These are phyloP conservation scores for Agelas oroides DNA, from an alignment of 37 sponge, comb jelly and placozoan species.

Conservation along the genomic window DNA sequence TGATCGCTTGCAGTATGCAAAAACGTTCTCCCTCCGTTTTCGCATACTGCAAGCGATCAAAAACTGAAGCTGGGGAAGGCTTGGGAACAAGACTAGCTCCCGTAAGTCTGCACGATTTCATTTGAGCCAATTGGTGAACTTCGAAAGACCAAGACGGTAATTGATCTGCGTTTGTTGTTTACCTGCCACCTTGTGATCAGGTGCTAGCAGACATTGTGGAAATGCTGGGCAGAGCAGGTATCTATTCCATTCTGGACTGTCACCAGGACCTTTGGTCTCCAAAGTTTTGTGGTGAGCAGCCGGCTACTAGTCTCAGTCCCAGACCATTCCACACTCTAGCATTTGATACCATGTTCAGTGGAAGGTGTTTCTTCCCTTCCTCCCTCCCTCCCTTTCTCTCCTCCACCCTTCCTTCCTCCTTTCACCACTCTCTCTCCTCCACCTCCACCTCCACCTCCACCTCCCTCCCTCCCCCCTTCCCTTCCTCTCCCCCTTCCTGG, in stretches of 20 bases:
- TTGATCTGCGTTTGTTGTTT: no score
- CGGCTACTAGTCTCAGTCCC: neutral
- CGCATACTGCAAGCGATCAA: no score
- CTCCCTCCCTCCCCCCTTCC: neutral
- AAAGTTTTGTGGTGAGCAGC: constrained; percentile 77
- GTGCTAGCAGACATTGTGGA: constrained; percentile 68
- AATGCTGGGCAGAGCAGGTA: constrained; percentile 58
- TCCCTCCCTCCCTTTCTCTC: constrained; percentile 4
- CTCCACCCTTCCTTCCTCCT: neutral
- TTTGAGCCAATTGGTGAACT: no score
- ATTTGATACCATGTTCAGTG: no score
- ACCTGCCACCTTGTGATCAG: neutral
- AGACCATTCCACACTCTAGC: neutral
- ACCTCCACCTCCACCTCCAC: constrained; percentile 3
- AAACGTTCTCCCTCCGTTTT: no score
- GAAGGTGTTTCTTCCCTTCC: constrained; percentile 2
- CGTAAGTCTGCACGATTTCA: no score
- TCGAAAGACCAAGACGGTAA: no score
- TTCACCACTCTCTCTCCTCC: neutral
- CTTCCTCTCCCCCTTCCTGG: neutral
- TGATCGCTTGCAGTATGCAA: no score
- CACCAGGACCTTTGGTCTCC: constrained; percentile 84
- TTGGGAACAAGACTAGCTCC: no score
- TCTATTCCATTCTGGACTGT: constrained; percentile 79
- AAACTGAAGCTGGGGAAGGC: no score